Conservation (phyloP, 2,797 vertebrate genomes). For the Erithacus rubecula region DNA sequence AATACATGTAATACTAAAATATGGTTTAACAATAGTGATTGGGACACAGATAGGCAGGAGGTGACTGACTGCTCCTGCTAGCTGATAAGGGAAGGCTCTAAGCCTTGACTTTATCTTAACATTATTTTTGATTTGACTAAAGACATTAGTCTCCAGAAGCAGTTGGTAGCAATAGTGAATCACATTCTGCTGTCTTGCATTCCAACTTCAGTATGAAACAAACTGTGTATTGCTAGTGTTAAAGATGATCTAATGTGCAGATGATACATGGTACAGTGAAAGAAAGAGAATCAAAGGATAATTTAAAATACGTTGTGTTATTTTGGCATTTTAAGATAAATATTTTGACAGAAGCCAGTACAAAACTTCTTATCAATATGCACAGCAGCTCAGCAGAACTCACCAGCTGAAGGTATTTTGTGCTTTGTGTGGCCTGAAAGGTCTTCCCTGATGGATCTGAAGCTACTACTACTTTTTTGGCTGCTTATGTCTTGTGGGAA, state of each 20-base stretch:
- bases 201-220: not conserved
- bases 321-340: not conserved
- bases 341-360: not conserved
- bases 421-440: not conserved
- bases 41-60: not conserved
- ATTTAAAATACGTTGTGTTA: not conserved
- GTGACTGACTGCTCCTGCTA: not conserved
- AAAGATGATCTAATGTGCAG: not conserved
- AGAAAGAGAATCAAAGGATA: not conserved
- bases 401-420: not conserved
- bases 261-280: not conserved
- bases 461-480: not conserved
- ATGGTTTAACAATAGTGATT: not conserved
- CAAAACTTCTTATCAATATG: not conserved
- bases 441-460: not conserved
- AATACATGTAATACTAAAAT: not conserved
- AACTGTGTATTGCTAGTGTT: not conserved
- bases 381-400: not conserved
- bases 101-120: not conserved
- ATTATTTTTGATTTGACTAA: not conserved
- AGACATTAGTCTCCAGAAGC: not conserved
- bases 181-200: not conserved
- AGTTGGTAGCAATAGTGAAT: not conserved
- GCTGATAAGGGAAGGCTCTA: not conserved
- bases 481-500: not conserved